phyloP scores from a whole-genome alignment of 2,888 invertebrate genomes.

The Catocala nupta region DNA sequence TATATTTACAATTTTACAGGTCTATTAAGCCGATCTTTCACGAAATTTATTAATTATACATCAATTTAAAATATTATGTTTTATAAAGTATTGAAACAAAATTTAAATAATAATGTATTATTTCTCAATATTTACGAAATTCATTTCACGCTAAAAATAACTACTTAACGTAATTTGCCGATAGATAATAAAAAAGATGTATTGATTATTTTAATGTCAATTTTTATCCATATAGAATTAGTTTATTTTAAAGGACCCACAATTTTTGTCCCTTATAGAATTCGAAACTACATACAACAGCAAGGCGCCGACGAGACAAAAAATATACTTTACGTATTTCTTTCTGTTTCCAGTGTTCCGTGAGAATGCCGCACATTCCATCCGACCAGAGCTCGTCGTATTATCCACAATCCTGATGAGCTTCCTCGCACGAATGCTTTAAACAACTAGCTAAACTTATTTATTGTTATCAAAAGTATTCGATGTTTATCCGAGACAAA shows the following conservation, averaged over 20 bases:
- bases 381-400: conserved; percentile 57
- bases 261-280: too few species aligned
- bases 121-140: neutral
- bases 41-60: too few species aligned
- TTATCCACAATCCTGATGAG: conserved; percentile 73
- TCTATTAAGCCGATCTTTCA: too few species aligned
- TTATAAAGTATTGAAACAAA: neutral
- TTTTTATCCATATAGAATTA: conserved; percentile 1
- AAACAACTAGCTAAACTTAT: conserved; percentile 72
- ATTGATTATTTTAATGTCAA: too few species aligned
- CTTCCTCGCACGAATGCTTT: conserved; percentile 78
- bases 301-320: too few species aligned
- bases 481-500: conserved; percentile 54
- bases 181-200: too few species aligned
- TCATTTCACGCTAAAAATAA: too few species aligned
- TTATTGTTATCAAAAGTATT: conserved; percentile 75
- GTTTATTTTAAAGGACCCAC: neutral
- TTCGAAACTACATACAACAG: too few species aligned
- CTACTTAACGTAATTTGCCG: too few species aligned
- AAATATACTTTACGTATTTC: neutral
- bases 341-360: conserved; percentile 68
- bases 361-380: conserved; percentile 58
- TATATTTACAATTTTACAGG: too few species aligned
- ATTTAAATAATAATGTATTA: neutral
- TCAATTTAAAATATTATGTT: too few species aligned